A percentile compares a stretch with the other conserved stretches of the same genome.
Conservation (phyloP, 1,140 invertebrate species). For the Lanistes nyassanus region DNA sequence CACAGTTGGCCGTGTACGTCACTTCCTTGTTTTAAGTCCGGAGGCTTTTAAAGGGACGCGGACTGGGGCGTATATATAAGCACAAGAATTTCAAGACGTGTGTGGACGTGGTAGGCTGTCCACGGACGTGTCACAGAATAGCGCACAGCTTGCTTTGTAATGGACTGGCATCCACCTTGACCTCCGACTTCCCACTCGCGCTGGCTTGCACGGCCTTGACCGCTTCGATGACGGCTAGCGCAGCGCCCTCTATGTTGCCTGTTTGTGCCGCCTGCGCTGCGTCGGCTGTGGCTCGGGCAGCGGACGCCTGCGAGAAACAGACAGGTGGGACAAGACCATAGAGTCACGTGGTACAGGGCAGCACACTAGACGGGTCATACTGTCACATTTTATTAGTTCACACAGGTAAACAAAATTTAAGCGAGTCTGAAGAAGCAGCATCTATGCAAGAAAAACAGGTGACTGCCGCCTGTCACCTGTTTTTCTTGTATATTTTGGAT, state of each 20-base stretch:
- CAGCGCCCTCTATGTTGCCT: conserved; percentile 39
- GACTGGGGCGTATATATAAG: too few species aligned
- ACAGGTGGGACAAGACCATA: too few species aligned
- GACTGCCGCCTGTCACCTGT: too few species aligned
- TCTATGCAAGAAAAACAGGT: too few species aligned
- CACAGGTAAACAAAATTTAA: background rate
- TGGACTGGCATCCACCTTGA: background rate
- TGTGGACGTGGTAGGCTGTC: too few species aligned
- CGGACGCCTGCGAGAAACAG: conserved; percentile 28
- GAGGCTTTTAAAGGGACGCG: too few species aligned
- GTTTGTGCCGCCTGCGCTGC: conserved; percentile 34
- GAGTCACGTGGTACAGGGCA: too few species aligned
- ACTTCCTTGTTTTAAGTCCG: too few species aligned
- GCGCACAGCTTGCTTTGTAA: conserved; percentile 26
- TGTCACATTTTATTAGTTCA: background rate
- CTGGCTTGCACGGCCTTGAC: conserved; percentile 20
- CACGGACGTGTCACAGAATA: conserved; percentile 10
- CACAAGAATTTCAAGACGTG: too few species aligned
- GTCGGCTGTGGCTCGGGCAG: conserved; percentile 37
- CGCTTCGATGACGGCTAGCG: conserved; percentile 34
- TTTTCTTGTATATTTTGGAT: too few species aligned
- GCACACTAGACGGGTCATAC: too few species aligned
- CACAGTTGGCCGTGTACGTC: too few species aligned
- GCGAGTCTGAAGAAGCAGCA: background rate
- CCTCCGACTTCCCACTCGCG: background rate